These are phyloP conservation scores for Dromiciops gliroides DNA, from an alignment of 2,113 vertebrate genomes.

Conservation along the genomic window DNA sequence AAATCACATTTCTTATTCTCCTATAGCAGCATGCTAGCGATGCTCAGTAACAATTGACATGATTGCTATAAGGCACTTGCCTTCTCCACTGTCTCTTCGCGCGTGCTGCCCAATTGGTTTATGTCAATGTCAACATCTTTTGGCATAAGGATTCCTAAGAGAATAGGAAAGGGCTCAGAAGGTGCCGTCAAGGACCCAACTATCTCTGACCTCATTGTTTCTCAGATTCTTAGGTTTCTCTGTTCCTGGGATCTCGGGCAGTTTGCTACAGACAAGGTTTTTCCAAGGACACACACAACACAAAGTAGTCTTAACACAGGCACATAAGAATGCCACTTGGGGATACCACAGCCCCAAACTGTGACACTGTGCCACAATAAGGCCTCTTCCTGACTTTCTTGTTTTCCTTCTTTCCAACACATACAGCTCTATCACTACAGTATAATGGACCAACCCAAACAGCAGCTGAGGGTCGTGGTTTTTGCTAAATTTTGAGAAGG, in stretches of 20 bases:
- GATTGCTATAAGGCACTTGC: neutral
- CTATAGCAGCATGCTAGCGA: slow-evolving; percentile 24
- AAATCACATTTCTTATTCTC: neutral
- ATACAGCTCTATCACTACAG: neutral
- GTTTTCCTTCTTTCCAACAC: neutral
- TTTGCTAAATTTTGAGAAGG: neutral
- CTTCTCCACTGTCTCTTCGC: neutral
- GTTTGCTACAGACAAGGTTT: neutral
- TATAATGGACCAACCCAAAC: neutral
- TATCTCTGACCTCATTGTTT: neutral
- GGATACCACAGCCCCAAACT: neutral
- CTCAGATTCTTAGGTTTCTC: neutral
- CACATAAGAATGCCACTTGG: neutral
- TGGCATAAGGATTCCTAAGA: neutral
- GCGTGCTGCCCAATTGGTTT: neutral
- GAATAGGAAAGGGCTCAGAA: neutral
- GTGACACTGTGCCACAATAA: neutral
- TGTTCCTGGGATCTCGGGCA: neutral
- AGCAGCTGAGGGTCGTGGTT: neutral
- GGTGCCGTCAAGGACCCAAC: neutral
- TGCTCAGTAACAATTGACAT: neutral
- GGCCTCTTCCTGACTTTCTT: neutral
- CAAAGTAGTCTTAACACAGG: neutral
- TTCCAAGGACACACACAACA: neutral
- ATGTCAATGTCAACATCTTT: neutral